Conservation (phyloP, 1,140 invertebrate species). For the Caenorhabditis remanei region DNA sequence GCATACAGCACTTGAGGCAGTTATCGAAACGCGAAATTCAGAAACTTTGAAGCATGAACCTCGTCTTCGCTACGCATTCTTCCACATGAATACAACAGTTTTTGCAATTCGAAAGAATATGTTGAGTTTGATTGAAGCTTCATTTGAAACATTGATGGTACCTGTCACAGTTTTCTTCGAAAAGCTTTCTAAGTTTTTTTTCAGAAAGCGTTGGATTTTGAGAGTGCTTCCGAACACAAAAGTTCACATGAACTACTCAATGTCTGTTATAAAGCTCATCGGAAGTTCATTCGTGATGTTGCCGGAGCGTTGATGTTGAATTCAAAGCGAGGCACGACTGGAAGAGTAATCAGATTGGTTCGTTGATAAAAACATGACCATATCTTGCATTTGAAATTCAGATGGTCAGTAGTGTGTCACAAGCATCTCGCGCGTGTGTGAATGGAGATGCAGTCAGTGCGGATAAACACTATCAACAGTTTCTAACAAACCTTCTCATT, state of each 20-base stretch:
- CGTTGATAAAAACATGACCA: neutral
- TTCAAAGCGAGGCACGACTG: slow-evolving; percentile 31
- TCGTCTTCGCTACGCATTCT: slow-evolving; percentile 42
- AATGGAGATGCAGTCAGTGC: slow-evolving; percentile 21
- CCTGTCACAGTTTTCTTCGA: no score
- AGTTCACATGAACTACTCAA: slow-evolving; percentile 33
- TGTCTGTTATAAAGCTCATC: slow-evolving; percentile 24
- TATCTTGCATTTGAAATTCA: neutral
- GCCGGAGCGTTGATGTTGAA: slow-evolving; percentile 31
- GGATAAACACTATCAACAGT: slow-evolving; percentile 22
- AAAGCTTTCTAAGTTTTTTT: neutral
- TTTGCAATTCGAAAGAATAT: slow-evolving; percentile 37
- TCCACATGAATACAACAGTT: slow-evolving; percentile 30
- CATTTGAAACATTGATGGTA: slow-evolving; percentile 15
- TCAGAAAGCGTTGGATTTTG: slow-evolving; percentile 23
- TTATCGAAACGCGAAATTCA: slow-evolving; percentile 11
- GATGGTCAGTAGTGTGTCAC: slow-evolving; percentile 38
- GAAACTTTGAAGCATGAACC: slow-evolving; percentile 17
- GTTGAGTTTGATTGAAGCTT: slow-evolving; percentile 15
- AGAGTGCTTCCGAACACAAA: neutral
- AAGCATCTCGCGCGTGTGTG: neutral
- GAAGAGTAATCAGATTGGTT: slow-evolving; percentile 13
- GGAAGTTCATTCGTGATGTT: slow-evolving; percentile 21
- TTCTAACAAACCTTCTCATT: slow-evolving; percentile 16
- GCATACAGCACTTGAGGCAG: slow-evolving; percentile 12